These are phyloP conservation scores for Drosophila lacteicornis DNA, from an alignment of 1,140 invertebrate genomes.

Conservation along the genomic window DNA sequence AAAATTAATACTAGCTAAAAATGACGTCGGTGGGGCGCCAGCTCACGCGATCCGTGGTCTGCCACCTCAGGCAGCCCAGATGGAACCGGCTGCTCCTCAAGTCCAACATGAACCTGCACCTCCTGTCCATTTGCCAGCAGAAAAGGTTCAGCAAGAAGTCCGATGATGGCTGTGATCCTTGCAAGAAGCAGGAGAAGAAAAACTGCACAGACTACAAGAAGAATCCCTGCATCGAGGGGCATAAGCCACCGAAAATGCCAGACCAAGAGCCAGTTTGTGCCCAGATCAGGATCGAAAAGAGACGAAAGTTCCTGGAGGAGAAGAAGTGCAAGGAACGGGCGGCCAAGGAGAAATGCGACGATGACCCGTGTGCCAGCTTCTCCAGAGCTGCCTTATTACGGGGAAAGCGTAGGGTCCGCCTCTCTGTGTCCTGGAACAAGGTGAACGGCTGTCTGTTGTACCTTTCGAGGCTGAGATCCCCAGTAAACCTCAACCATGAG, in stretches of 20 bases:
- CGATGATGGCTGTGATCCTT: neutral
- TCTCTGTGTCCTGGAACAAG: neutral
- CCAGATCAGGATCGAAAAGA: neutral
- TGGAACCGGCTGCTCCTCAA: slow-evolving; percentile 6
- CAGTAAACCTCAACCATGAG: neutral
- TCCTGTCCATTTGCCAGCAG: neutral
- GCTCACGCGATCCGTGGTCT: neutral
- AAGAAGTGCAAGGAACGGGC: neutral
- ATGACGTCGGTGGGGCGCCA: slow-evolving; percentile 7
- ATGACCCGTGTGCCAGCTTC: neutral
- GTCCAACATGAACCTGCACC: neutral
- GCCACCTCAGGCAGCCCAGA: neutral
- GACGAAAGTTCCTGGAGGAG: neutral
- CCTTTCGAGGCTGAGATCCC: neutral
- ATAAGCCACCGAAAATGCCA: neutral
- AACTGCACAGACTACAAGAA: slow-evolving; percentile 9
- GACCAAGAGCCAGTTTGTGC: neutral
- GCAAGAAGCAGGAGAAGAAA: no score
- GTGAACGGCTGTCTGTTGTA: neutral
- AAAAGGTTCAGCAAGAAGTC: neutral
- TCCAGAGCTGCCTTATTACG: neutral
- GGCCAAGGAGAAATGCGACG: neutral
- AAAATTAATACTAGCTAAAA: neutral
- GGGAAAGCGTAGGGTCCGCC: neutral
- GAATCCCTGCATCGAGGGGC: neutral